Evolutionary conservation across 2,888 invertebrate species (phyloP).

Genomic region (Oscheius onirici): DNA sequence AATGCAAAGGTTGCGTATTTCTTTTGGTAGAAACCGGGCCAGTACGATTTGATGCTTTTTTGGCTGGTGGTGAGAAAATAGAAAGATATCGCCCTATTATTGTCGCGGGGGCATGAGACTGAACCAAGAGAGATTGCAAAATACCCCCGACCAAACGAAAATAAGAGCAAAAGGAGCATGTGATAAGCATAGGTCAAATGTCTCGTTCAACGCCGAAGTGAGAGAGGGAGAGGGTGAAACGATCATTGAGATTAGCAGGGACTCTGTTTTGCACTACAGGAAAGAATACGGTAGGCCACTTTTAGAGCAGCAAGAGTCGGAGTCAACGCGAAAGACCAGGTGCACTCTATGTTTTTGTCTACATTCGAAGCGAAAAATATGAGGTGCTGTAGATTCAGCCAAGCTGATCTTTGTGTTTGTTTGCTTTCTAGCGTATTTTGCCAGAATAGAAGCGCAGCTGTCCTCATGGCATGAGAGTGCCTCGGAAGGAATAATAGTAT

Average conservation of each 20-base stretch:
- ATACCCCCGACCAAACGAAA: not conserved
- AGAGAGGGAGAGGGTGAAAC: too few species aligned
- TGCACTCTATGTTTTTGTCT: too few species aligned
- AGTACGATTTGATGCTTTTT: too few species aligned
- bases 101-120: not conserved
- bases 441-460: conserved; percentile 21
- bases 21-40: too few species aligned
- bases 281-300: too few species aligned
- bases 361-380: not conserved
- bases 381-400: not conserved
- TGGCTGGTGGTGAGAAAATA: too few species aligned
- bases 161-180: conserved; percentile 12
- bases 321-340: too few species aligned
- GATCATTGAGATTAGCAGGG: too few species aligned
- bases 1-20: too few species aligned
- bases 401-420: conserved; percentile 24
- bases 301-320: too few species aligned
- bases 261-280: too few species aligned
- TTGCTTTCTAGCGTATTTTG: conserved; percentile 25
- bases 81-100: too few species aligned
- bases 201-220: not conserved
- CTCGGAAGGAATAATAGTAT: conserved; percentile 22
- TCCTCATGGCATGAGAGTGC: conserved; percentile 15
- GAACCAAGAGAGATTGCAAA: conserved; percentile 10
- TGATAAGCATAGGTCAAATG: conserved; percentile 19